Conservation (phyloP, 2,797 vertebrate genomes). For the Poecilia wingei region DNA sequence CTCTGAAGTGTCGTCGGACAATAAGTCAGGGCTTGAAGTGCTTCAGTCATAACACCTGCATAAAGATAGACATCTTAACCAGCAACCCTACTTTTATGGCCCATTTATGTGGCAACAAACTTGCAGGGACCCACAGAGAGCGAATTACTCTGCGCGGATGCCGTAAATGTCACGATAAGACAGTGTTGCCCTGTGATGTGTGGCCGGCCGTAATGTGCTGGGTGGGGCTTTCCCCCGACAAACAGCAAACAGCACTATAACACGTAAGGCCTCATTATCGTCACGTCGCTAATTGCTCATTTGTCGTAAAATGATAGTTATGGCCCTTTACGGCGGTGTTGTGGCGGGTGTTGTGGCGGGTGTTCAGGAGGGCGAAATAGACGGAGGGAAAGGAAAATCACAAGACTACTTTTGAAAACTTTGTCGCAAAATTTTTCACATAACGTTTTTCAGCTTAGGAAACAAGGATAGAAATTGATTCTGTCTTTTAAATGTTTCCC, state of each 20-base stretch:
- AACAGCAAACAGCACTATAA: slow-evolving; percentile 40
- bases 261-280: slow-evolving; percentile 25
- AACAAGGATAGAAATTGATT: slow-evolving; percentile 26
- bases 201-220: slow-evolving; percentile 35
- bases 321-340: slow-evolving; percentile 71
- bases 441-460: neutral
- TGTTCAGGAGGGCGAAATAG: slow-evolving; percentile 25
- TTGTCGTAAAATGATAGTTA: slow-evolving; percentile 60
- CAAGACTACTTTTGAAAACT: neutral
- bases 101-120: slow-evolving; percentile 78
- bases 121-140: slow-evolving; percentile 53
- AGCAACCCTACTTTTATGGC: slow-evolving; percentile 76
- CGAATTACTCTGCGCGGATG: slow-evolving; percentile 45
- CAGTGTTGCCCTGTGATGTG: slow-evolving; percentile 36
- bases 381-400: neutral
- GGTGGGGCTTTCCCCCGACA: slow-evolving; percentile 11
- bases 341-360: slow-evolving; percentile 58
- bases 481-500: slow-evolving; percentile 60
- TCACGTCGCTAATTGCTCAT: slow-evolving; percentile 51
- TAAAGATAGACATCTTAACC: slow-evolving; percentile 81
- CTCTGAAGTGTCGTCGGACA: slow-evolving; percentile 65
- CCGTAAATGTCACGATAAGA: slow-evolving; percentile 62
- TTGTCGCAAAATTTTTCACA: slow-evolving; percentile 17
- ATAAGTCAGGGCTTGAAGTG: slow-evolving; percentile 59
- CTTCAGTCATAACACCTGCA: slow-evolving; percentile 82